Conservation (phyloP, 2,888 invertebrate genomes). For the Mechanitis messenoides region DNA sequence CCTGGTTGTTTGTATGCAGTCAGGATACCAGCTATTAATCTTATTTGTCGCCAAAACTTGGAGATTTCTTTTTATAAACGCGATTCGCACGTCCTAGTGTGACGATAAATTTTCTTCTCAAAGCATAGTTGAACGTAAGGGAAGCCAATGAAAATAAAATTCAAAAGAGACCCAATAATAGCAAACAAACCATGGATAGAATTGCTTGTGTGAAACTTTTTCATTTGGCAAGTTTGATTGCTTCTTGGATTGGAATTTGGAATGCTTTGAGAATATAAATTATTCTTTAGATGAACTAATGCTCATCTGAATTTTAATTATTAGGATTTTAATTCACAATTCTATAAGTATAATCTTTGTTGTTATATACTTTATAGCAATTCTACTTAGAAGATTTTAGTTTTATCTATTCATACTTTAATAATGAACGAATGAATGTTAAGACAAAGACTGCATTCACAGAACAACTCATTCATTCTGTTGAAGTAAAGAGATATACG, state of each 20-base stretch:
- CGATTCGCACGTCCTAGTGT: conserved; percentile 26
- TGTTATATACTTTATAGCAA: too few relatives aligned
- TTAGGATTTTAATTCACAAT: background rate
- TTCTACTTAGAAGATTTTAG: too few relatives aligned
- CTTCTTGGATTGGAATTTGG: conserved; percentile 34
- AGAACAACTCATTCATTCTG: too few relatives aligned
- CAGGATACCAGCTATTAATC: conserved; percentile 40
- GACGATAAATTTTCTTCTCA: conserved; percentile 46
- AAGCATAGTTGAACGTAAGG: conserved; percentile 31
- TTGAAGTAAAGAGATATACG: too few relatives aligned
- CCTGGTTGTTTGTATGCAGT: conserved; percentile 29
- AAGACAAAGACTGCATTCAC: too few relatives aligned
- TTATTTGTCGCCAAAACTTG: conserved; percentile 44
- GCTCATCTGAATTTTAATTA: conserved; percentile 37
- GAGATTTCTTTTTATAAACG: conserved; percentile 12
- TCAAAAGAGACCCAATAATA: conserved; percentile 38
- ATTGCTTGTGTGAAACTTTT: conserved; percentile 47
- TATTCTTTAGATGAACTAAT: conserved; percentile 34
- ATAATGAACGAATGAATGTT: too few relatives aligned
- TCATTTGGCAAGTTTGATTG: conserved; percentile 65
- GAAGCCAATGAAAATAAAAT: conserved; percentile 46
- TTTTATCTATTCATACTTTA: too few relatives aligned
- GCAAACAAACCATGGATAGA: conserved; percentile 35
- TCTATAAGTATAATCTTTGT: too few relatives aligned
- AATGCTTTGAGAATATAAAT: conserved; percentile 49